Evolutionary conservation across 2,888 invertebrate species (phyloP), one percentile per base, ranked within the genome.

Genomic region (Julus scandinavius): DNA sequence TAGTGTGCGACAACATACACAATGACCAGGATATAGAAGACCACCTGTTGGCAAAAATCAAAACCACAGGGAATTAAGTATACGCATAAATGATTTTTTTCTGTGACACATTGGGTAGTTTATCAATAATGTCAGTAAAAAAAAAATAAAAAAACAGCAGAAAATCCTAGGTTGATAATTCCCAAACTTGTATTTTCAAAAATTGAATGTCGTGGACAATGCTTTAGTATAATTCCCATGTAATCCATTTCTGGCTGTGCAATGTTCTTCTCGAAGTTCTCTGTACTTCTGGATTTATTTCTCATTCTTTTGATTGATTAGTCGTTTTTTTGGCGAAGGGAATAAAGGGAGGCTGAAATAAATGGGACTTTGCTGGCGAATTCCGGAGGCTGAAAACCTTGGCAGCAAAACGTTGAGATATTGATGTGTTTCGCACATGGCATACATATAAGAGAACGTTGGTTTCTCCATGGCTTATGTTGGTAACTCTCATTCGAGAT

Each of bases 231-330:
- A 72, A 20, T 72, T 72, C 45, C 17, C 63, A 7, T 45, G 45
- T 45, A 72, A 72, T 20, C 29, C 13, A 29, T 80, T 38, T 13
- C 80, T 38, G 80, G 7, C 13, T 38, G 11, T 0, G 38, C 7
- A 5, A 9, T 15, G 80, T 38, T 80, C 13, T 9, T 72, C 72
- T 72, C 13, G 11, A 20, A 9, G 63, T 80, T 38, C 80, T 80
- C 38, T 11, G 2, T 38, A 38, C 38, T 80, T 2, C 38, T 17
- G 54, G 15, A 15, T 80, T 80, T 13, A 13, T 29, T 38, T 80
- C 80, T 20, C 80, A 38, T 80, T 17, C 80, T 80, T 80, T 38
- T 80, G 20, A 80, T 80, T 80, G 80, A 80, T 80, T 80, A 38
- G 80, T 80, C 13, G 20, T 80, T 80, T 80, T 29, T 29, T 80